Evolutionary conservation across 1,140 invertebrate genomes (phyloP).

Genomic region (Spodoptera frugiperda): DNA sequence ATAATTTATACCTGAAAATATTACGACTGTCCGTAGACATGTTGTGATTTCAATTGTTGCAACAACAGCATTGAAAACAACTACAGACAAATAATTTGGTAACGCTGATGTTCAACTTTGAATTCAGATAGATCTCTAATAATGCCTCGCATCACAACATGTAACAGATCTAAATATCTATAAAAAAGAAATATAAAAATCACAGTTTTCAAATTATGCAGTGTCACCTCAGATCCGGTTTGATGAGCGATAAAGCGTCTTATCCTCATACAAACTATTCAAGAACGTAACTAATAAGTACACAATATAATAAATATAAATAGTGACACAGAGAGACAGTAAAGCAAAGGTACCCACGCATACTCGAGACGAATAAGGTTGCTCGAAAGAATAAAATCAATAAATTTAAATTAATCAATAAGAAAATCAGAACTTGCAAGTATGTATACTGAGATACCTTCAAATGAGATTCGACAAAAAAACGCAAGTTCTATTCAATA

Average conservation of each 20-base stretch:
- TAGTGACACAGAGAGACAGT: constrained; percentile 83
- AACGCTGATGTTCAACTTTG: constrained; percentile 60
- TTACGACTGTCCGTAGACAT: constrained; percentile 72
- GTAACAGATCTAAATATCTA: constrained; percentile 82
- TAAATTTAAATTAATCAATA: constrained; percentile 20
- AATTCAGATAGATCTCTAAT: constrained; percentile 48
- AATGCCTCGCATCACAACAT: constrained; percentile 81
- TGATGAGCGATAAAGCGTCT: constrained; percentile 77
- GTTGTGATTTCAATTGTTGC: constrained; percentile 72
- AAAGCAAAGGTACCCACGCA: constrained; percentile 80
- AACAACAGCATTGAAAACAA: constrained; percentile 65
- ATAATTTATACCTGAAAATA: constrained; percentile 74
- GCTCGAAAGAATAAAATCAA: constrained; percentile 51
- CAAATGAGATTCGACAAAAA: constrained; percentile 45
- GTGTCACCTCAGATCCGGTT: constrained; percentile 82
- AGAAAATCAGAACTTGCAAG: constrained; percentile 23
- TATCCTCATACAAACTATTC: constrained; percentile 73
- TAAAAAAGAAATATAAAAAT: constrained; percentile 84
- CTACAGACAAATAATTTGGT: constrained; percentile 65
- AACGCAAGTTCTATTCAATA: constrained; percentile 39
- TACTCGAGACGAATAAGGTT: constrained; percentile 77
- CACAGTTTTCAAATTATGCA: constrained; percentile 86
- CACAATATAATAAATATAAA: constrained; percentile 78
- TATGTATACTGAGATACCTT: constrained; percentile 11
- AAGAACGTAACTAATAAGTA: constrained; percentile 83